Evolutionary conservation across 2,797 vertebrate species (phyloP).

Genomic region (Pelochelys cantorii): DNA sequence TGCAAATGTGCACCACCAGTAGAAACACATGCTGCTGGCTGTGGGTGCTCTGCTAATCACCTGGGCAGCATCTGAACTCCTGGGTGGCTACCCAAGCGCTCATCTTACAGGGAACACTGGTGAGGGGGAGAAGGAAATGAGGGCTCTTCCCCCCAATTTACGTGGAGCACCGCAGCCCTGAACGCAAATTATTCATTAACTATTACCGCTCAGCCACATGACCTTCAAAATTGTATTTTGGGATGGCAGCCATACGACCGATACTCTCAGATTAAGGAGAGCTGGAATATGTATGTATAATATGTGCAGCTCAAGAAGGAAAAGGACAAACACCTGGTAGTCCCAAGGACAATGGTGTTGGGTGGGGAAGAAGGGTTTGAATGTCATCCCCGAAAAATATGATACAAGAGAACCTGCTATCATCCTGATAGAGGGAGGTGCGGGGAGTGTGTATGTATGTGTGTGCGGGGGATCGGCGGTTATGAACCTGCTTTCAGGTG

Average conservation of each 20-base stretch:
- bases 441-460: too few species aligned
- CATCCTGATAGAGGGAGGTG: not conserved
- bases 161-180: not conserved
- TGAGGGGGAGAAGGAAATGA: not conserved
- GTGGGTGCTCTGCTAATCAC: too few species aligned
- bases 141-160: not conserved
- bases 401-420: not conserved
- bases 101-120: too few species aligned
- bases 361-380: not conserved
- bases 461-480: too few species aligned
- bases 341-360: not conserved
- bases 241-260: not conserved
- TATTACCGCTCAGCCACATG: not conserved
- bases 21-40: too few species aligned
- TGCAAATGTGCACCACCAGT: too few species aligned
- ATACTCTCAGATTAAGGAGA: not conserved
- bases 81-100: too few species aligned
- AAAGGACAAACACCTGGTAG: not conserved
- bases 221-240: not conserved
- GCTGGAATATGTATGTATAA: not conserved
- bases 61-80: too few species aligned
- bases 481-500: not conserved
- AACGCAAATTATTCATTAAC: not conserved
- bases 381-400: not conserved
- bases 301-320: not conserved